These are phyloP conservation scores for Hybos culiciformis DNA, from an alignment of 2,888 invertebrate species.

Conservation along the genomic window DNA sequence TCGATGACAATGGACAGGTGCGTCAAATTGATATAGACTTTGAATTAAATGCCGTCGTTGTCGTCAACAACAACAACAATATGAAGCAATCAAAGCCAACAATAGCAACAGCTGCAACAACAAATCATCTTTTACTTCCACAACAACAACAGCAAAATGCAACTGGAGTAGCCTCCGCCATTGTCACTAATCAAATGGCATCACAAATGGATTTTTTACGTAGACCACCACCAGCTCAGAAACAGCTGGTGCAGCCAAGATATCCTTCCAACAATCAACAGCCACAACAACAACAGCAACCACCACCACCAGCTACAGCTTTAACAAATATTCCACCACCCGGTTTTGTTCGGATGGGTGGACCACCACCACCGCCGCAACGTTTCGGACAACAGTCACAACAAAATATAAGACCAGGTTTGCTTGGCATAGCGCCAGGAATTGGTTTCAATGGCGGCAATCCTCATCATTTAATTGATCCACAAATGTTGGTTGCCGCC, in stretches of 20 bases:
- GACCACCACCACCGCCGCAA: neutral
- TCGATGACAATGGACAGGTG: slow-evolving; percentile 45
- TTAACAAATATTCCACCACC: slow-evolving; percentile 15
- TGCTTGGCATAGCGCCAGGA: slow-evolving; percentile 44
- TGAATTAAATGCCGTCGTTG: slow-evolving; percentile 14
- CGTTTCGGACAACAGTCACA: slow-evolving; percentile 11
- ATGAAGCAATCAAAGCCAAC: neutral
- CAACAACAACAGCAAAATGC: slow-evolving; percentile 18
- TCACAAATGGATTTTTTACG: slow-evolving; percentile 22
- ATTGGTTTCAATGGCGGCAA: slow-evolving; percentile 25
- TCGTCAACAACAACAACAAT: neutral
- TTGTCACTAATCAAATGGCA: slow-evolving; percentile 3
- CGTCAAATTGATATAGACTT: slow-evolving; percentile 6
- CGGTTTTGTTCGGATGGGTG: slow-evolving; percentile 3
- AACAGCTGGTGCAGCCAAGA: too few relatives aligned
- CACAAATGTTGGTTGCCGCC: too few relatives aligned
- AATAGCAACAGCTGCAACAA: too few relatives aligned
- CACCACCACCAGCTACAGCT: neutral
- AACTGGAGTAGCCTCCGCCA: slow-evolving; percentile 5
- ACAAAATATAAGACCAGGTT: slow-evolving; percentile 40
- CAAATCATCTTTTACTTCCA: slow-evolving; percentile 18
- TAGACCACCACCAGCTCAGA: slow-evolving; percentile 25
- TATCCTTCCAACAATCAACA: too few relatives aligned
- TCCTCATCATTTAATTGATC: too few relatives aligned
- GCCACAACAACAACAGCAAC: neutral